Base-by-base conservation (phyloP, 2,113 vertebrate species). In the Ellobius talpinus region DNA sequence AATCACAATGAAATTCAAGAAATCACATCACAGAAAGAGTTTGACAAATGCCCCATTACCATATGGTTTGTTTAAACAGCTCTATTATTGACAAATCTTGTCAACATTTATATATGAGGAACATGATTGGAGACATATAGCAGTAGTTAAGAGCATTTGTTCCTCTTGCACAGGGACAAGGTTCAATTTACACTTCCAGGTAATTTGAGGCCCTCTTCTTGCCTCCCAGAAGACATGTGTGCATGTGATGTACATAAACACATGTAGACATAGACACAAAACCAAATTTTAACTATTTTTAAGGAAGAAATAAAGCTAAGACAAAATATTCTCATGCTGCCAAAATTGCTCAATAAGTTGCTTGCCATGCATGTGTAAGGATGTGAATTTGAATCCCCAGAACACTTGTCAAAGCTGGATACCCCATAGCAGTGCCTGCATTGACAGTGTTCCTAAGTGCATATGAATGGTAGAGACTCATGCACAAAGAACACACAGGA, bases 401-500 rank as follows among this genome's bases (percentile, higher is more conserved):
- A 55, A 23, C 36, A 11, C 19, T 24, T n/a, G 52, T 52, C 10
- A 39, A 58, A n/a, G 8, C 33, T 82, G n/a, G 36, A 61, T 39
- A 36, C 11, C 10, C 26, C 2, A 4, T 21, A 61, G 23, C 52
- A 82, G 36, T 26, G 55, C 7, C 36, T 61, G 55, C 23, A 61
- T 16, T 39, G 21, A 13, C 23, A 61, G 21, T 58, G 52, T 82
- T 61, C 36, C 21, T 39, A 11, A 58, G 26, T 14, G n/a, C 1
- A 61, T 12, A 81, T n/a, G 5, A 3, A 61, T 14, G 36, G 23
- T 39, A 29, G 55, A 39, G 52, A 0, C 0, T 50, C 14, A 50
- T 36, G 5, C 14, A 72, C 36, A 72, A 23, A 1, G 4, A 26
- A 68, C 29, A 13, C 0, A 7, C 0, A 36, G 11, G 14, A 14